Evolutionary conservation across 2,113 vertebrate species (phyloP).

Genomic region (Caracal caracal): DNA sequence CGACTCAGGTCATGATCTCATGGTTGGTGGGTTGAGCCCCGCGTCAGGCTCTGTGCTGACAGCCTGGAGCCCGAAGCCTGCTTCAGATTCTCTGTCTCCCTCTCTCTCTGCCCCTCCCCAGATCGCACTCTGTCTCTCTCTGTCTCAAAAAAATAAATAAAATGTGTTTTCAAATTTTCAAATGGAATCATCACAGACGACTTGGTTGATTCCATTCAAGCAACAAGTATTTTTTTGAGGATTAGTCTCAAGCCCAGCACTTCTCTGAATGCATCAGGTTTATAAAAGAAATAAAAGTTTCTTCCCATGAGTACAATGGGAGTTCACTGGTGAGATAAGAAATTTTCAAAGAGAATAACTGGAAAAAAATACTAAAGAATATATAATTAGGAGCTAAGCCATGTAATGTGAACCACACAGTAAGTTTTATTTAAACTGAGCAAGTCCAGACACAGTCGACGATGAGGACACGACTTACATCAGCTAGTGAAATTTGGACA

Average conservation of each 20-base stretch:
- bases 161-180: not conserved
- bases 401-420: not conserved
- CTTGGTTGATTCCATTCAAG: not conserved
- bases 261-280: not conserved
- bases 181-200: not conserved
- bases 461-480: not conserved
- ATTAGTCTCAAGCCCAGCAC: not conserved
- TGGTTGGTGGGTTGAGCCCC: too few relatives aligned
- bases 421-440: not conserved
- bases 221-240: not conserved
- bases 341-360: not conserved
- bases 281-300: not conserved
- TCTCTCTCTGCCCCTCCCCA: too few relatives aligned
- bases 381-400: not conserved
- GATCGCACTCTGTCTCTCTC: too few relatives aligned
- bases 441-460: not conserved
- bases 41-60: too few relatives aligned
- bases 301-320: not conserved
- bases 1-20: too few relatives aligned
- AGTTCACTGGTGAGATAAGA: not conserved
- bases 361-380: not conserved
- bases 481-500: not conserved
- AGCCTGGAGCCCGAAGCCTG: too few relatives aligned
- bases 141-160: too few relatives aligned
- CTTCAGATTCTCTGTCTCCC: too few relatives aligned